Evolutionary conservation across 37 sponge, comb jelly and placozoan genomes (phyloP).

Genomic region (Beroe ovata): DNA sequence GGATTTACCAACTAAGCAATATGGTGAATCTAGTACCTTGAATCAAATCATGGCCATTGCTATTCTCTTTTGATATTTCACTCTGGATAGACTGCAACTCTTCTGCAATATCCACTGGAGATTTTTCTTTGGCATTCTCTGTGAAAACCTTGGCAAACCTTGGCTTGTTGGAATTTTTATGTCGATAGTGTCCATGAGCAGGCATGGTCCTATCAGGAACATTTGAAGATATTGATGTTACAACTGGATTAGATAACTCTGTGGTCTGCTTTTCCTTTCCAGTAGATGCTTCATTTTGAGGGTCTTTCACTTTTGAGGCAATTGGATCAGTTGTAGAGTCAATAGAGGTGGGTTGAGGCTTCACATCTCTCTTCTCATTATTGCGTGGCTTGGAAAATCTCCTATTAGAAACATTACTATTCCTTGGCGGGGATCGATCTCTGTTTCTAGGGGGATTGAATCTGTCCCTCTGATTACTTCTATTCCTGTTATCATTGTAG

Average conservation of each 20-base stretch:
- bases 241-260: neutral
- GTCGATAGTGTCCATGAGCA: constrained; percentile 38
- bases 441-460: neutral
- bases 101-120: neutral
- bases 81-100: neutral
- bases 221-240: neutral
- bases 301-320: neutral
- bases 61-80: neutral
- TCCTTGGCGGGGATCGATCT: neutral
- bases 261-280: neutral
- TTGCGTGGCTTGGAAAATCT: neutral
- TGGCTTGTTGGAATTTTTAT: constrained; percentile 57
- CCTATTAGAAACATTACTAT: neutral
- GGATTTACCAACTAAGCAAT: no score
- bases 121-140: constrained; percentile 36
- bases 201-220: neutral
- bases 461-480: neutral
- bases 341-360: neutral
- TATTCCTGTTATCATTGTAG: neutral
- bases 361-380: neutral
- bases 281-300: neutral
- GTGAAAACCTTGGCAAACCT: constrained; percentile 32
- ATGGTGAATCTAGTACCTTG: no score
- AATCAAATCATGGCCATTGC: no score
- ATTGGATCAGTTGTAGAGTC: neutral